phyloP scores from a whole-genome alignment of 1,140 invertebrate species.

The Babylonia areolata region DNA sequence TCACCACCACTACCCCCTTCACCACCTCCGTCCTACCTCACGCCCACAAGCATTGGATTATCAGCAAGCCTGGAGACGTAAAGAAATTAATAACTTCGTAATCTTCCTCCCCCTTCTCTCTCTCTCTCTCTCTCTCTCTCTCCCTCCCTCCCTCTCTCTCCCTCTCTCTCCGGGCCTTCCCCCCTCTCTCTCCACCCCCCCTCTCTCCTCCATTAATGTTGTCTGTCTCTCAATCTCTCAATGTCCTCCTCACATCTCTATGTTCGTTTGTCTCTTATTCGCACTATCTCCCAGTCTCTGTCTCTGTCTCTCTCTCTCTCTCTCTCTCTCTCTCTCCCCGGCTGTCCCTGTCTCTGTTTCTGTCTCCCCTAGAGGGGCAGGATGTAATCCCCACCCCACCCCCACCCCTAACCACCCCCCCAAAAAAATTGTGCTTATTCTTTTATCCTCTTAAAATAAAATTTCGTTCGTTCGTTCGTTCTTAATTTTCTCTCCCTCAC shows the following conservation, averaged over 20 bases:
- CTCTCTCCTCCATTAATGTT: not conserved
- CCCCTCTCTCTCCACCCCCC: not conserved
- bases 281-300: not conserved
- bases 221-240: not conserved
- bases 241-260: not conserved
- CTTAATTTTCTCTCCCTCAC: too few relatives aligned
- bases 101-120: not conserved
- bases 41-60: too few relatives aligned
- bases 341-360: not conserved
- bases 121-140: slow-evolving; percentile 27
- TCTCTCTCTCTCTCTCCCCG: slow-evolving; percentile 18
- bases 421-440: too few relatives aligned
- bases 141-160: slow-evolving; percentile 19
- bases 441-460: too few relatives aligned
- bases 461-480: too few relatives aligned
- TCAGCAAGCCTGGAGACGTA: too few relatives aligned
- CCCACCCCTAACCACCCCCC: too few relatives aligned
- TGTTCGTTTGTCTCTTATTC: not conserved
- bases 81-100: too few relatives aligned
- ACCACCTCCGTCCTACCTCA: too few relatives aligned
- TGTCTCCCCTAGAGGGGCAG: too few relatives aligned
- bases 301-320: slow-evolving; percentile 19
- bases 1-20: too few relatives aligned
- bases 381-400: too few relatives aligned
- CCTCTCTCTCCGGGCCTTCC: not conserved